Evolutionary conservation across 2,797 vertebrate genomes (phyloP).

Genomic region (Paratrypauchen microcephalus): DNA sequence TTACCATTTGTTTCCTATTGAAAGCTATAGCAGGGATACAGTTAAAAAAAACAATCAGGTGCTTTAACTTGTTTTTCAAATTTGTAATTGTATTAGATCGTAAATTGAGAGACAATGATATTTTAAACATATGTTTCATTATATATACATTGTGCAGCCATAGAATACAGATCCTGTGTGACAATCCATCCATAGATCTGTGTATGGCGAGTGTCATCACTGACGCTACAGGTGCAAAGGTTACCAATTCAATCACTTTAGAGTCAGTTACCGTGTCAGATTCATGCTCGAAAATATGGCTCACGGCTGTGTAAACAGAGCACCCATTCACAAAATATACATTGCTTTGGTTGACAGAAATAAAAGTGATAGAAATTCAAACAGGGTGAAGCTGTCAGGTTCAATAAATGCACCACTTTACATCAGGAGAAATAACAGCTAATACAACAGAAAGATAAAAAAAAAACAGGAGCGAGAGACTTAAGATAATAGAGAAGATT

Average conservation of each 20-base stretch:
- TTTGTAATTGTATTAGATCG: no score
- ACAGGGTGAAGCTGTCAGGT: conserved; percentile 39
- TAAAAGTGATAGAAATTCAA: conserved; percentile 52
- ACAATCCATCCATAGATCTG: conserved; percentile 1
- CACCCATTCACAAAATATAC: conserved; percentile 12
- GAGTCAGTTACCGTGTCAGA: conserved; percentile 39
- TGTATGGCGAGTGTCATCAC: conserved; percentile 21
- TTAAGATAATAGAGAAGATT: conserved; percentile 20
- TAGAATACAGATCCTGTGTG: neutral
- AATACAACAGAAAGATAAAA: conserved; percentile 11
- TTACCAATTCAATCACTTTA: conserved; percentile 70
- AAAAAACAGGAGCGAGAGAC: conserved; percentile 19
- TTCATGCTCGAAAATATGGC: conserved; percentile 46
- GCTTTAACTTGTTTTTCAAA: no score
- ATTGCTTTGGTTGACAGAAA: conserved; percentile 55
- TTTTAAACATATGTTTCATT: neutral
- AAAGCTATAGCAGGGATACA: neutral
- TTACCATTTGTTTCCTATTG: neutral
- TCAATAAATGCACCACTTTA: conserved; percentile 21
- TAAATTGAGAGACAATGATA: no score
- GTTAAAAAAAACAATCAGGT: no score
- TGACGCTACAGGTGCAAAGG: conserved; percentile 58
- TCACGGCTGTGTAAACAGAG: conserved; percentile 15
- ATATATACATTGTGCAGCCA: neutral
- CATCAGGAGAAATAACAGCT: conserved; percentile 20